Conservation (phyloP, 2,797 vertebrate species). For the Catamblyrhynchus diadema region DNA sequence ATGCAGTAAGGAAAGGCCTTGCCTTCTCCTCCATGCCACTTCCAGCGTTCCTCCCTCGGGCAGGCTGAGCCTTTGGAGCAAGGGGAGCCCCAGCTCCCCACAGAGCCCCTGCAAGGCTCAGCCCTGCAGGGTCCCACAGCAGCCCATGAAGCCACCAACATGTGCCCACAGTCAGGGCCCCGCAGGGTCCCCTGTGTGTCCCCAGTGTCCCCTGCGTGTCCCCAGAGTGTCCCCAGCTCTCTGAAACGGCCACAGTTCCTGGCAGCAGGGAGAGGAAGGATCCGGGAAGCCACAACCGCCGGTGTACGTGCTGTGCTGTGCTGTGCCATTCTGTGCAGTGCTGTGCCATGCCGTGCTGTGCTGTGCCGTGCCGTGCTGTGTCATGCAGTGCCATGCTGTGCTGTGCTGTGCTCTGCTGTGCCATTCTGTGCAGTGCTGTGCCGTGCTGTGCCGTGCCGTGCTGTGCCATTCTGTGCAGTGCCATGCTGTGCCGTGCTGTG, state of each 20-base stretch:
- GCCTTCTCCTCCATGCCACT: background rate
- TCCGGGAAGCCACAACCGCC: background rate
- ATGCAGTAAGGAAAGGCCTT: background rate
- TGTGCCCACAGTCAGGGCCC: background rate
- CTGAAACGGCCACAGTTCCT: background rate
- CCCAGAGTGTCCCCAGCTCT: background rate
- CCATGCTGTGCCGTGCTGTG: background rate
- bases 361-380: background rate
- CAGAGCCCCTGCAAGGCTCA: background rate
- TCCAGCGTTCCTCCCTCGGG: accelerated
- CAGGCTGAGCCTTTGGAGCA: background rate
- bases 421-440: background rate
- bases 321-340: accelerated
- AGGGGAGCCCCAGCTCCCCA: background rate
- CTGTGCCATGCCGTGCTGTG: background rate
- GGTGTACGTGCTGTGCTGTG: background rate
- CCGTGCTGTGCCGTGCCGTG: background rate
- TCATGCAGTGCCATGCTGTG: no score
- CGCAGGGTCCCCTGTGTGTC: no score
- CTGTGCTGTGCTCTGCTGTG: background rate
- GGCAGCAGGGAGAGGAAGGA: background rate
- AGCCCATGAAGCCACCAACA: accelerated
- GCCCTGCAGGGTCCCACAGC: background rate
- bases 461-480: background rate
- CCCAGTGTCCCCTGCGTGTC: no score